phyloP scores from a whole-genome alignment of 2,888 invertebrate species.

The Leptinotarsa juncta region DNA sequence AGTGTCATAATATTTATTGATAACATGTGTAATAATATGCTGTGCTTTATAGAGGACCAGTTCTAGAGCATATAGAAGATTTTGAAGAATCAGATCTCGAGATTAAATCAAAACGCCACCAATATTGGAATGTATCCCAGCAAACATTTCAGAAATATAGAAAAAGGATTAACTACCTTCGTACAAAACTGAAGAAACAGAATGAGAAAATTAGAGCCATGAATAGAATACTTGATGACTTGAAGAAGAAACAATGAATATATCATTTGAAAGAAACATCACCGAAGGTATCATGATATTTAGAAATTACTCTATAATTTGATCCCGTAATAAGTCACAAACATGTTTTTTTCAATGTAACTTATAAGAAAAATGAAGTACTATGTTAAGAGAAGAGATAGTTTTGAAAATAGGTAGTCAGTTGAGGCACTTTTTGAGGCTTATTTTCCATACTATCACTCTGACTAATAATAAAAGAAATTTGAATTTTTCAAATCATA shows the following conservation, averaged over 20 bases:
- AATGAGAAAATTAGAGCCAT: background rate
- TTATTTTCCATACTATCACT: too few species aligned
- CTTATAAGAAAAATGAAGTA: too few species aligned
- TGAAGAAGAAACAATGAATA: background rate
- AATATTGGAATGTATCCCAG: conserved; percentile 15
- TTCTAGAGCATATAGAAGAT: background rate
- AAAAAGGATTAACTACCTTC: background rate
- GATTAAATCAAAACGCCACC: background rate
- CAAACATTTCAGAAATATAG: background rate
- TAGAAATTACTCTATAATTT: too few species aligned
- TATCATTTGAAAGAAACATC: background rate
- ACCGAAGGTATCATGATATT: background rate
- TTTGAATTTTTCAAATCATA: too few species aligned
- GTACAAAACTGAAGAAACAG: background rate
- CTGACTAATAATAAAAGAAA: too few species aligned
- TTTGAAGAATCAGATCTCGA: conserved; percentile 9
- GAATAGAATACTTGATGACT: background rate
- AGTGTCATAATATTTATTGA: too few species aligned
- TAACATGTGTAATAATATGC: too few species aligned
- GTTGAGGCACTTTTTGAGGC: too few species aligned
- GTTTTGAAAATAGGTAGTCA: too few species aligned
- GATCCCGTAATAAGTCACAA: too few species aligned
- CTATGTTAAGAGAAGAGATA: too few species aligned
- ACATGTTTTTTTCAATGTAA: too few species aligned
- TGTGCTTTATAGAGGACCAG: background rate